Conservation (phyloP, 2,113 vertebrate species). For the Myanophis thanlyinensis region DNA sequence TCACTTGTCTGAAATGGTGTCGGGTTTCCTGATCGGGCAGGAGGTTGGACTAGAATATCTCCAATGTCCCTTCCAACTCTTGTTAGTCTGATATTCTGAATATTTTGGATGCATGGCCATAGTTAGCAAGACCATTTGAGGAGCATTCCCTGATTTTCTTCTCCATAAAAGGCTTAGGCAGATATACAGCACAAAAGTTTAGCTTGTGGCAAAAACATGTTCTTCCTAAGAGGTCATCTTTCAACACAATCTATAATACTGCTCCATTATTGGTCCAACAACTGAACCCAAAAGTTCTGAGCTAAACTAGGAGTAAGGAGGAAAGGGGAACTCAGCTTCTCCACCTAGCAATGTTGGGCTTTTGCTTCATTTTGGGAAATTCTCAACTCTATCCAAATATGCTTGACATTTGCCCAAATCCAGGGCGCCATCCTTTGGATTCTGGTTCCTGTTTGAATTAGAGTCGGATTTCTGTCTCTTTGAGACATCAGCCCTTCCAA, state of each 20-base stretch:
- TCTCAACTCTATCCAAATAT: neutral
- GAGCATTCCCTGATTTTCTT: neutral
- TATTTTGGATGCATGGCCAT: neutral
- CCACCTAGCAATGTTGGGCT: too few relatives aligned
- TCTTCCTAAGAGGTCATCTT: neutral
- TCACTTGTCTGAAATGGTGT: too few relatives aligned
- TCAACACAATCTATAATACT: neutral
- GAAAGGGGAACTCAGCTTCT: neutral
- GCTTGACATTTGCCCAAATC: neutral
- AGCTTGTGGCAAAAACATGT: neutral
- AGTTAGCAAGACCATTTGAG: neutral
- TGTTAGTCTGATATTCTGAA: too few relatives aligned
- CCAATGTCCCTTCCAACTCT: too few relatives aligned
- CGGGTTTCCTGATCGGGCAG: too few relatives aligned
- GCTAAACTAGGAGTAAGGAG: neutral
- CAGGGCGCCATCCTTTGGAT: neutral
- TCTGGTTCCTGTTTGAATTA: neutral
- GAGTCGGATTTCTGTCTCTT: neutral
- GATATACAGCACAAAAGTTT: neutral
- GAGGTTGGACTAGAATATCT: too few relatives aligned
- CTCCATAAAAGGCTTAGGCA: neutral
- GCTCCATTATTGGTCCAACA: neutral
- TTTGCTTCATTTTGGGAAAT: neutral
- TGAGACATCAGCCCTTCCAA: rapidly evolving
- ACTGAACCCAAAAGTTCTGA: neutral